Evolutionary conservation across 2,888 invertebrate genomes (phyloP).

Genomic region (Pyralis farinalis): DNA sequence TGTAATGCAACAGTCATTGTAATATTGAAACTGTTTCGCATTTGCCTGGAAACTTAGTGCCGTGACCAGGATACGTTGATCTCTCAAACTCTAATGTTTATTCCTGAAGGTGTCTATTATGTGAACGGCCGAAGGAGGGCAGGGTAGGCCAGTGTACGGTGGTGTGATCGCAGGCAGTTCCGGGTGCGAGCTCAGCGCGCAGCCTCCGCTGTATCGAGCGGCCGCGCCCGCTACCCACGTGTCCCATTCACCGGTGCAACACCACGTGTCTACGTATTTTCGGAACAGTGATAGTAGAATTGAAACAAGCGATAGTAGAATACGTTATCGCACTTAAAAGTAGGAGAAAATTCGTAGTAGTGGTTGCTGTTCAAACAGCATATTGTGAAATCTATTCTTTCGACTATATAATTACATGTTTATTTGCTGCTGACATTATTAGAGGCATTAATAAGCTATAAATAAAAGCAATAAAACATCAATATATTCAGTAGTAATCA

Average conservation of each 20-base stretch:
- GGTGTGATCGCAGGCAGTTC: conserved; percentile 25
- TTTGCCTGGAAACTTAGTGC: conserved; percentile 20
- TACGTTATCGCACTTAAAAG: too few species aligned
- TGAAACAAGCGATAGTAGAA: too few species aligned
- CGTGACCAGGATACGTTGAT: conserved; percentile 18
- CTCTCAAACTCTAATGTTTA: conserved; percentile 19
- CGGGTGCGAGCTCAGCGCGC: conserved; percentile 54
- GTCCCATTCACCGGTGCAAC: conserved; percentile 53
- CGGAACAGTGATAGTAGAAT: conserved; percentile 25
- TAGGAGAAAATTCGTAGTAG: too few species aligned
- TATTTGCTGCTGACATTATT: too few species aligned
- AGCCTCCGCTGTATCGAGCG: conserved; percentile 67
- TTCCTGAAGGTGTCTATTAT: conserved; percentile 12
- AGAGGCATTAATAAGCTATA: too few species aligned
- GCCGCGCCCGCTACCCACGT: conserved; percentile 59
- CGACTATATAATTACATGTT: too few species aligned
- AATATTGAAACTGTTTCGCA: conserved; percentile 15
- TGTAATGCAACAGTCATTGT: conserved; percentile 19
- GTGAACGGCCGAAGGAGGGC: conserved; percentile 14
- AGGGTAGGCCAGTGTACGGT: conserved; percentile 23
- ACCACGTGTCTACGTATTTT: conserved; percentile 36
- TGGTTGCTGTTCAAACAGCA: too few species aligned
- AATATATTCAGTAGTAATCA: too few species aligned
- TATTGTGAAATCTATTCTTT: too few species aligned
- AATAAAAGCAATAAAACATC: too few species aligned